Conservation (phyloP, 2,888 invertebrate species). For the Lissonota sp. region DNA sequence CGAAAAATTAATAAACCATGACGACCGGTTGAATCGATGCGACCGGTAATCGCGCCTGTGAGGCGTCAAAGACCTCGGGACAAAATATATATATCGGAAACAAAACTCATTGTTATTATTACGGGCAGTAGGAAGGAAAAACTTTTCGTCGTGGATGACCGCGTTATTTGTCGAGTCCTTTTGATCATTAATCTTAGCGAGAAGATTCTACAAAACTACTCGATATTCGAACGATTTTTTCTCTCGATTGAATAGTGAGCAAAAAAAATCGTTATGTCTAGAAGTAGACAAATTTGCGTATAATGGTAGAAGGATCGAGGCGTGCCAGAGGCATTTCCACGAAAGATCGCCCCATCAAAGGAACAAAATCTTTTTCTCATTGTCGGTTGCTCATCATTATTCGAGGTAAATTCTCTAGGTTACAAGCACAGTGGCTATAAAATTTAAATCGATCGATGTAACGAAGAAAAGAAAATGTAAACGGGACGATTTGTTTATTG, state of each 20-base stretch:
- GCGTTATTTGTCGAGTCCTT: constrained; percentile 40
- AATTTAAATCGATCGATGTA: constrained; percentile 17
- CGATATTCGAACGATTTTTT: constrained; percentile 31
- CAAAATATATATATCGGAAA: constrained; percentile 11
- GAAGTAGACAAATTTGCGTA: constrained; percentile 42
- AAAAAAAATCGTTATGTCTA: constrained; percentile 26
- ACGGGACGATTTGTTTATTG: constrained; percentile 48
- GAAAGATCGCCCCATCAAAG: constrained; percentile 32
- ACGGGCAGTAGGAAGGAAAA: constrained; percentile 2
- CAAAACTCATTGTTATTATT: constrained; percentile 43
- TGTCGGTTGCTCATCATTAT: neutral
- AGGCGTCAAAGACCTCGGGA: constrained; percentile 49
- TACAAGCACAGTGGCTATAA: neutral
- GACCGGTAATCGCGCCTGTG: constrained; percentile 30
- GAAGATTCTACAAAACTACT: neutral
- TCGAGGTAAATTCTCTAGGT: neutral
- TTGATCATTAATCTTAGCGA: constrained; percentile 2
- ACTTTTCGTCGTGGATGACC: constrained; percentile 45
- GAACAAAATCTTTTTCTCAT: constrained; percentile 18
- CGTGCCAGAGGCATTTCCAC: constrained; percentile 25
- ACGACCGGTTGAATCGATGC: constrained; percentile 29
- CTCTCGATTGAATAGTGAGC: neutral
- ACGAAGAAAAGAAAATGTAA: constrained; percentile 15
- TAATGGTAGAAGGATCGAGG: constrained; percentile 25
- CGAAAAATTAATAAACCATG: constrained; percentile 57